A percentile compares a stretch with the other conserved stretches of the same genome.
Evolutionary conservation across 2,888 invertebrate species (phyloP).

Genomic region (Miltochrista miniata): DNA sequence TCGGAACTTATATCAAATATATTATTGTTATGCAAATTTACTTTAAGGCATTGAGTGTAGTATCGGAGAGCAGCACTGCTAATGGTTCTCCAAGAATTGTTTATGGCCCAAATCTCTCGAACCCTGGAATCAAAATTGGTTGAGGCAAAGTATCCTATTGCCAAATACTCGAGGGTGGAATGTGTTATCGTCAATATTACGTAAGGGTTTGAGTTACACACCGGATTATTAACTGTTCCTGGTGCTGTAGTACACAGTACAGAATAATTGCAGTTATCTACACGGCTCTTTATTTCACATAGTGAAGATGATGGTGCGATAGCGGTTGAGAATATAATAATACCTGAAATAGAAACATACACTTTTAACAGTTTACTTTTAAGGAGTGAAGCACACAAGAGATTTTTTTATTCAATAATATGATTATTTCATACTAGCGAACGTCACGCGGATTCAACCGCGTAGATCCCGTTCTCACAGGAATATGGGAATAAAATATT

Average conservation of each 20-base stretch:
- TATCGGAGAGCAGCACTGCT: slow-evolving; percentile 51
- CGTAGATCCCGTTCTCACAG: no score
- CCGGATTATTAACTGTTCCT: slow-evolving; percentile 41
- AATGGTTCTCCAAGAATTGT: slow-evolving; percentile 54
- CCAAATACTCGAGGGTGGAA: slow-evolving; percentile 39
- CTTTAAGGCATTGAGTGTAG: slow-evolving; percentile 42
- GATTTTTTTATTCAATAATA: no score
- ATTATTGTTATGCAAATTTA: slow-evolving; percentile 55
- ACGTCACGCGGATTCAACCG: no score
- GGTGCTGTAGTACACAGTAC: slow-evolving; percentile 49
- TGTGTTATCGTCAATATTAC: slow-evolving; percentile 53
- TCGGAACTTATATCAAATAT: slow-evolving; percentile 51
- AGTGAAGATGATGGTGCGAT: slow-evolving; percentile 28
- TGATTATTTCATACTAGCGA: no score
- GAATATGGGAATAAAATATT: no score
- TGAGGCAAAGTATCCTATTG: slow-evolving; percentile 56
- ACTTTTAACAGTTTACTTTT: background rate
- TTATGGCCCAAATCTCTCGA: slow-evolving; percentile 44
- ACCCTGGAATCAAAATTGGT: slow-evolving; percentile 71
- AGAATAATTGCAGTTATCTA: slow-evolving; percentile 50
- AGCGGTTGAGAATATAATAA: slow-evolving; percentile 25
- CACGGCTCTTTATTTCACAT: slow-evolving; percentile 36
- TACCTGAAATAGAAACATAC: slow-evolving; percentile 29
- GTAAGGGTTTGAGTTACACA: slow-evolving; percentile 46
- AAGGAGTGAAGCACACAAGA: no score